These are phyloP conservation scores for Xylophagus ater DNA, from an alignment of 2,888 invertebrate species.

Conservation along the genomic window DNA sequence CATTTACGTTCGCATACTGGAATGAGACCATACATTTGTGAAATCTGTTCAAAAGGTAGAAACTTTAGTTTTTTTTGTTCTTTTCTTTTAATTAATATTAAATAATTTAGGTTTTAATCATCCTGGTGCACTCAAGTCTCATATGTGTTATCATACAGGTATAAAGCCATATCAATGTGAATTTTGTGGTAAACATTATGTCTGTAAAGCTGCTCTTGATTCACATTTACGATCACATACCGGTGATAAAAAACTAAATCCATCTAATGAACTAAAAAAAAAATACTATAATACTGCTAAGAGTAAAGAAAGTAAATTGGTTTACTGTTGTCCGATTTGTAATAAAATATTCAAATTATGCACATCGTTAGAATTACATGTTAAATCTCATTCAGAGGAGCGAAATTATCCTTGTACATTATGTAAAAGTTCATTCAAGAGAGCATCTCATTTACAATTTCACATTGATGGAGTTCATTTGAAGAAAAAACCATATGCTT, in stretches of 20 bases:
- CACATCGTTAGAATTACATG: conserved; percentile 15
- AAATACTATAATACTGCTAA: no score
- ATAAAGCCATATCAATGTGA: conserved; percentile 17
- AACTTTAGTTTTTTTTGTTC: conserved; percentile 1
- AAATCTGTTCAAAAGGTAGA: conserved; percentile 16
- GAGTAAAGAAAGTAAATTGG: no score
- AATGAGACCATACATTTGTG: conserved; percentile 14
- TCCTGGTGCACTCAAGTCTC: conserved; percentile 15
- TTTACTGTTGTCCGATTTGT: conserved; percentile 16
- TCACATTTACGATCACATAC: conserved; percentile 17
- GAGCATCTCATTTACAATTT: conserved; percentile 16
- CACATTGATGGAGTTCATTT: conserved; percentile 18
- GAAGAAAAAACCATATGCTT: conserved; percentile 17
- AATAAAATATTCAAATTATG: conserved; percentile 16
- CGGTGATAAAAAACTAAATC: no score
- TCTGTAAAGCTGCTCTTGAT: conserved; percentile 16
- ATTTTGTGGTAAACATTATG: conserved; percentile 17
- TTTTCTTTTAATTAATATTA: background rate
- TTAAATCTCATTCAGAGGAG: conserved; percentile 17
- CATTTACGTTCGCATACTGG: conserved; percentile 16
- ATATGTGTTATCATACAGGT: conserved; percentile 16
- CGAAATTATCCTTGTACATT: conserved; percentile 15
- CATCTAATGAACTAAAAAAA: no score
- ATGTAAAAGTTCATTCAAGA: conserved; percentile 17
- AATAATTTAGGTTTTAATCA: conserved; percentile 12